Evolutionary conservation across 2,888 invertebrate genomes (phyloP), one percentile per base, ranked within the genome.

Genomic region (Meteorus colon): DNA sequence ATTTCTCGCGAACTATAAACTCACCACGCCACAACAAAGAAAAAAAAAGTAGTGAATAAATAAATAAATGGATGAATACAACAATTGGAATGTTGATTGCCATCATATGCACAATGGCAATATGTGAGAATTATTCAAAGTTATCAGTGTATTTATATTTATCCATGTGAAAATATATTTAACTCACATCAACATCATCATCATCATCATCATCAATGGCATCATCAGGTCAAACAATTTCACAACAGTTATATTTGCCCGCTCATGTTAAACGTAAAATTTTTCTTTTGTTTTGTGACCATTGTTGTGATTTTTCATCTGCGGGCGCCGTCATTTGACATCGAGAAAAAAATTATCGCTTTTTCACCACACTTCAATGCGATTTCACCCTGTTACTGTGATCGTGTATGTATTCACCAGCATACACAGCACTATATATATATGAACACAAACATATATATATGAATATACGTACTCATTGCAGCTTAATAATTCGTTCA

Each of bases 401-500:
- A 12, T 12, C 41, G 41, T 41, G 2, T 41, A 37, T 66, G 48
- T 55, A 55, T 73, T 14, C 31, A 31, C 48, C 48, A 10, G 14
- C 2, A 31, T 51, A 51, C 31, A 69, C 4, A 65, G 16, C 10
- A 14, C 34, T 34, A 34, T 34, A 29, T 55, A 3, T 55, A 6
- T 19, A 48, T 29, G n/a, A 16, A n/a, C 10, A 24, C n/a, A 45
- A 29, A 60, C 27, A 37, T 73, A 67, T 55, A 67, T 55, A 65
- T 74, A 55, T 19, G 19, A 55, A 19, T 73, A 31, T 31, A 63
- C 59, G 65, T 37, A 76, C 70, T 69, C 27, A 19, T 68, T 71
- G 75, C 41, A 74, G 81, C 84, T 84, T 87, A 85, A 88, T 88
- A 86, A 88, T 89, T 87, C 84, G 84, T 84, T 81, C 84, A 83